A percentile compares a stretch with the other conserved stretches of the same genome.
Conservation (phyloP, 2,888 invertebrate species). For the Neoitamus cyanurus region DNA sequence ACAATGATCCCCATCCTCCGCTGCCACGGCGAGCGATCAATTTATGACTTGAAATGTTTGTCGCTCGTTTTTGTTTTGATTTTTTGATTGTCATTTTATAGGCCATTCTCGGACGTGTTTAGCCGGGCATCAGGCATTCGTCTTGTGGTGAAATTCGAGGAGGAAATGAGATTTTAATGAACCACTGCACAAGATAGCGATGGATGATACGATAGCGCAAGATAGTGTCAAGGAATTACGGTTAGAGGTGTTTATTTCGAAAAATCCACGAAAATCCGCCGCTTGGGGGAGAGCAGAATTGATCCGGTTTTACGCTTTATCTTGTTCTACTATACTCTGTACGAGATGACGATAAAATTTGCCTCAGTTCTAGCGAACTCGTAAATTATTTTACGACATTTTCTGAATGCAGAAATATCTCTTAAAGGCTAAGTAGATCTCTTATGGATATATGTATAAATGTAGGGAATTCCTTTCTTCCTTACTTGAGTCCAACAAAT, state of each 20-base stretch:
- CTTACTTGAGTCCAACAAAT: too few relatives aligned
- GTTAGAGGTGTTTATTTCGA: neutral
- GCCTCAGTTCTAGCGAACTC: too few relatives aligned
- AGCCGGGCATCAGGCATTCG: neutral
- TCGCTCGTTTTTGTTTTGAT: slow-evolving; percentile 5
- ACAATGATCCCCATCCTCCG: slow-evolving; percentile 20
- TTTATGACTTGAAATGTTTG: slow-evolving; percentile 27
- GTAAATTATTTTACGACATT: too few relatives aligned
- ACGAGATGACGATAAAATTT: too few relatives aligned
- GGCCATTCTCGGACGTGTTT: neutral
- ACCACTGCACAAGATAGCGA: neutral
- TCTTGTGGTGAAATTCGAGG: neutral
- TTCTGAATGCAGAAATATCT: too few relatives aligned
- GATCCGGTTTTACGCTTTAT: too few relatives aligned
- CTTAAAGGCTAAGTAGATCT: too few relatives aligned
- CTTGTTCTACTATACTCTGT: too few relatives aligned
- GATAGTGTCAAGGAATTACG: neutral
- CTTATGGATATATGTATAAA: too few relatives aligned
- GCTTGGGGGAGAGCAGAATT: too few relatives aligned
- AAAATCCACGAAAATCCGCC: neutral
- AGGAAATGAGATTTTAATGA: slow-evolving; percentile 29
- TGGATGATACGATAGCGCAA: neutral
- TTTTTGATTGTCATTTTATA: slow-evolving; percentile 16
- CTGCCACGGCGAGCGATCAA: neutral
- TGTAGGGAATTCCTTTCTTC: too few relatives aligned